Base-by-base conservation (phyloP, 2,797 vertebrate species). In the Sciurus vulgaris region DNA sequence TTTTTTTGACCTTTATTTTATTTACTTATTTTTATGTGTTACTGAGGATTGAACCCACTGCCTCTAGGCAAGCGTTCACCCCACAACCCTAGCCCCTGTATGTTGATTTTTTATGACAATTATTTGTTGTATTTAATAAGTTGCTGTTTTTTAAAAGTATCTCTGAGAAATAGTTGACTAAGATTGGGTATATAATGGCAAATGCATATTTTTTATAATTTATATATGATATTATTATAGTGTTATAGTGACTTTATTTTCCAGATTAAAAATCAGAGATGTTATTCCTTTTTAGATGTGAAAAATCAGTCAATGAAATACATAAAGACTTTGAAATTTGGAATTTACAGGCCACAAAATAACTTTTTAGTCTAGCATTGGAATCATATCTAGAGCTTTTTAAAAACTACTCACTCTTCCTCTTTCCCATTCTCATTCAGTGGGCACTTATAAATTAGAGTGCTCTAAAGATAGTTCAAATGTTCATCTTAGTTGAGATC, bases 121-220 rank as follows among this genome's bases (percentile, higher is more conserved):
- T 87, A 83, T 33, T 41, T 89, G 47, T 81, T 84, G 38, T 33
- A 28, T 72, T 95, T 77, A 93, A 84, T 81, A 78, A 91, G 24
- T 54, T 72, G 72, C 2, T 95, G 0, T 82, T 92, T 15, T 56
- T 96, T 96, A 92, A 91, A 49, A 85, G 9, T 94, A 7, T 90
- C n/a, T 93, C 74, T 72, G 82, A 84, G 49, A 93, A 96, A 91
- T 30, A n/a, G 35, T 93, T 93, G 56, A 83, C 49, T 94, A 86
- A 95, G 18, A 76, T 90, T 94, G 41, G 12, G 10, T 94, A 41
- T 94, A 30, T 92, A 72, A 70, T 76, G 76, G 22, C 38, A 91
- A 82, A 87, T 54, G 22, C 38, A 65, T 77, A 51, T 92, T 85
- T 47, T 78, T 89, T 38, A 33, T 74, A 89, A 91, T 89, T 89